Conservation (phyloP, 2,113 vertebrate species). For the Gymnogyps californianus region DNA sequence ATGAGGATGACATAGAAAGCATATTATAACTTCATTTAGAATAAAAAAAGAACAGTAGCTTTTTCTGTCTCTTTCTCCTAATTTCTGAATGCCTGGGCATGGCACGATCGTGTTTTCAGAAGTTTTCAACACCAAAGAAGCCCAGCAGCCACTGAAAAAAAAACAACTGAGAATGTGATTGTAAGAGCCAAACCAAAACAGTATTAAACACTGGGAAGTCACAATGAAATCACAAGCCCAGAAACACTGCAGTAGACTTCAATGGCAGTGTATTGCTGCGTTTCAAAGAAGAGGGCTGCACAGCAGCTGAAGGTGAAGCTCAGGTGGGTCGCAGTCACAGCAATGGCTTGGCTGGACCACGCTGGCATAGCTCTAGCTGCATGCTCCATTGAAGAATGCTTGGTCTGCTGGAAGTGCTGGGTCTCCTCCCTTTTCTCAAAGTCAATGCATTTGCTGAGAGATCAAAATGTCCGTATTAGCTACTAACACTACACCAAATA, state of each 20-base stretch:
- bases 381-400: not conserved
- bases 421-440: not conserved
- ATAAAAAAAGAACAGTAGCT: not conserved
- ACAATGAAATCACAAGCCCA: not conserved
- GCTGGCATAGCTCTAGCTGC: not conserved
- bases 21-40: not conserved
- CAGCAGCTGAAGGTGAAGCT: not conserved
- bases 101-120: not conserved
- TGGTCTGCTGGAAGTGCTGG: not conserved
- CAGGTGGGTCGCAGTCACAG: not conserved
- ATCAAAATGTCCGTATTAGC: not conserved
- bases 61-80: not conserved
- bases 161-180: not conserved
- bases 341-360: not conserved
- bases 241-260: not conserved
- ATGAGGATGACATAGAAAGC: not conserved
- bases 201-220: not conserved
- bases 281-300: not conserved
- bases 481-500: not conserved
- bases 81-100: not conserved
- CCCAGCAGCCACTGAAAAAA: not conserved
- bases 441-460: not conserved
- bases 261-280: not conserved
- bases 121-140: not conserved
- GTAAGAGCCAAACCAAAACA: not conserved